These are phyloP conservation scores for Drosophila sordidapex DNA, from an alignment of 2,888 invertebrate species.

Conservation along the genomic window DNA sequence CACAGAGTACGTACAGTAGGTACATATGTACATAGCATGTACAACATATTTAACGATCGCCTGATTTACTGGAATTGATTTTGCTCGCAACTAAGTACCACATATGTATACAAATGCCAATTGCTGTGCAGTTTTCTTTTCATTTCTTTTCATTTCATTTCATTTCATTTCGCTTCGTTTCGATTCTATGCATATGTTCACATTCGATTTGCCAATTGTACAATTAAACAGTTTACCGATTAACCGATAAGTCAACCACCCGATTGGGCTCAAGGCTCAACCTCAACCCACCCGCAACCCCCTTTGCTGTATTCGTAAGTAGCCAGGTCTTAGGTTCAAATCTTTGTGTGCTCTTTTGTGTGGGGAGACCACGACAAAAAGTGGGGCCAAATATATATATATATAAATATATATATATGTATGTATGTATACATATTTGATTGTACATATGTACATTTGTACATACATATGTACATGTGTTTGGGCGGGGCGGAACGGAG, in stretches of 20 bases:
- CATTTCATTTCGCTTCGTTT: background rate
- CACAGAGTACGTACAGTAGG: background rate
- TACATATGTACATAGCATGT: constrained; percentile 2
- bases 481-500: background rate
- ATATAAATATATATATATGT: background rate
- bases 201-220: constrained; percentile 22
- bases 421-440: background rate
- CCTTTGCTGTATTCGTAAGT: constrained; percentile 27
- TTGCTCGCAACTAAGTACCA: constrained; percentile 12
- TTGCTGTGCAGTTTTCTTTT: constrained; percentile 31
- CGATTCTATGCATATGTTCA: constrained; percentile 19
- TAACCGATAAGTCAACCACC: background rate
- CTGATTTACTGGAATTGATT: constrained; percentile 1
- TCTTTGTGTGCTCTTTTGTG: constrained; percentile 8
- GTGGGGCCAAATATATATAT: constrained; percentile 5
- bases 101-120: constrained; percentile 60
- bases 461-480: background rate
- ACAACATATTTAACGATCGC: constrained; percentile 12
- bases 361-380: constrained; percentile 13
- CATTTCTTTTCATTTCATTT: background rate
- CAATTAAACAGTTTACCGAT: constrained; percentile 9
- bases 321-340: constrained; percentile 7
- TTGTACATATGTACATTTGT: background rate
- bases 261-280: constrained; percentile 14
- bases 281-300: background rate